phyloP scores from a whole-genome alignment of 2,113 vertebrate species.

The Elgaria multicarinata region DNA sequence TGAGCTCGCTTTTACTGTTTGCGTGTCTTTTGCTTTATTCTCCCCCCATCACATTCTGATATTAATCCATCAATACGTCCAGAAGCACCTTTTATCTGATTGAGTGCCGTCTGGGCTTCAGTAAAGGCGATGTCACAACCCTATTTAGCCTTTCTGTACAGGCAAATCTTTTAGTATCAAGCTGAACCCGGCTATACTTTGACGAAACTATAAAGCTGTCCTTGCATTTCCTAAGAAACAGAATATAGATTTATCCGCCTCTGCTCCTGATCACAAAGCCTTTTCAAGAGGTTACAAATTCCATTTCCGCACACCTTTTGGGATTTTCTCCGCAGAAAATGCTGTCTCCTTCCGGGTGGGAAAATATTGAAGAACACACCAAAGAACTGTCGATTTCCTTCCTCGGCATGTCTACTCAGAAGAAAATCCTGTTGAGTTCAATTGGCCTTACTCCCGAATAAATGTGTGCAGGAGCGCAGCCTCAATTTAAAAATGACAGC shows the following conservation, averaged over 20 bases:
- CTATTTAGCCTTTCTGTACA: background rate
- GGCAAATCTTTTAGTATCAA: background rate
- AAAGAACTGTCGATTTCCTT: background rate
- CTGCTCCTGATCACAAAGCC: accelerated
- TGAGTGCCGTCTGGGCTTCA: background rate
- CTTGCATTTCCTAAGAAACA: background rate
- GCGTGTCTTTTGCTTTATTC: background rate
- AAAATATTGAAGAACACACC: background rate
- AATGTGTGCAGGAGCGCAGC: background rate
- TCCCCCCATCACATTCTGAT: background rate
- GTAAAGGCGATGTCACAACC: background rate
- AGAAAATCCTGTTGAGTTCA: background rate
- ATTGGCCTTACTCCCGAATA: background rate
- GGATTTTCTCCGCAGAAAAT: background rate
- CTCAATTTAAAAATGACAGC: background rate
- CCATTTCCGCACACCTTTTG: background rate
- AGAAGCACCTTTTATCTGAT: background rate
- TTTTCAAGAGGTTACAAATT: background rate
- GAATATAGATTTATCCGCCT: background rate
- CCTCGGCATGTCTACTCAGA: background rate
- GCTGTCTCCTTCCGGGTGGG: background rate
- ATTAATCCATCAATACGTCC: background rate
- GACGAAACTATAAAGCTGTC: background rate
- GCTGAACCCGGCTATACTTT: background rate
- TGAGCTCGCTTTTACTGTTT: background rate